Evolutionary conservation across 64 coral and sea anemone species (phyloP), one percentile per base, ranked within the genome.

Genomic region (Anthopleura sola): DNA sequence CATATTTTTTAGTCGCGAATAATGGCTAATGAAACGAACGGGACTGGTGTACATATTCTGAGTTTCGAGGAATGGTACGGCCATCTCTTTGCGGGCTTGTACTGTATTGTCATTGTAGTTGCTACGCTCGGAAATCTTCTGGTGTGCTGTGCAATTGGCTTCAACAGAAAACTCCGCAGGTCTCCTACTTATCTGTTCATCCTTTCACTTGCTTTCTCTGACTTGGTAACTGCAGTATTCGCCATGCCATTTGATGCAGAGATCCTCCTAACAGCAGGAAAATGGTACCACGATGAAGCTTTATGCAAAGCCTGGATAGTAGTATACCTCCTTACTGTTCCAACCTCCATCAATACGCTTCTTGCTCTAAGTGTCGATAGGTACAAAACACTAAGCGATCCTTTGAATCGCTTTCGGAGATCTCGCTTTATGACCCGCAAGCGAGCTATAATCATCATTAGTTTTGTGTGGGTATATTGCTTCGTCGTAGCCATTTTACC

Each of bases 381-480:
- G 15, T 86, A 81, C 20, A 80, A 86, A 53, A 86, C 55, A 36
- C 84, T 91, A 20, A 91, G 53, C 24, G 89, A 91, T 71, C 89
- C 89, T 34, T 18, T 91, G 24, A 86, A 85, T 23, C 24, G 56
- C 2, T 91, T 86, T 56, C 83, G 89, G 12, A 50, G 55, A 46
- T 49, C 89, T 24, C 53, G 75, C n/a, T 91, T 91, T 46, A 86
- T 85, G 89, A 91, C 89, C 9, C 83, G 75, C 11, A 80, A 69
- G 62, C 23, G 46, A 8, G 84, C 83, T 12, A 50, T 91, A 10
- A 82, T 91, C 23, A 23, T 85, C 9, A 86, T 81, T 5, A 1
- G 37, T n/a, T 23, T 86, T 15, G 78, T 91, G 28, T 91, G 89
- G 89, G 8, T 81, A 48, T 91, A 91, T 51, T 86, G 83, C 84